These are phyloP conservation scores for Synodontis membranacea DNA, from an alignment of 2,113 vertebrate genomes.

Conservation along the genomic window DNA sequence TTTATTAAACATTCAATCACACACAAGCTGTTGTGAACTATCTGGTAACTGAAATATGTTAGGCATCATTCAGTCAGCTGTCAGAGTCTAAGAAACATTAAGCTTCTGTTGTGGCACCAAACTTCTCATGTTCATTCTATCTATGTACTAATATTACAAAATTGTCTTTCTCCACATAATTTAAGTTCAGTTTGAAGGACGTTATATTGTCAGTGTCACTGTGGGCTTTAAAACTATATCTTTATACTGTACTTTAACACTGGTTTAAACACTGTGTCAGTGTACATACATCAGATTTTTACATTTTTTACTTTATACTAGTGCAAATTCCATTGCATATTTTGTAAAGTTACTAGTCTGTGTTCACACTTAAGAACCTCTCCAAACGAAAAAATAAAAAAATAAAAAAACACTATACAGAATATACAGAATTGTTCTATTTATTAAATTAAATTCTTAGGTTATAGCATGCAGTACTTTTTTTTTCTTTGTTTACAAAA, in stretches of 20 bases:
- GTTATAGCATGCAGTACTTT: neutral
- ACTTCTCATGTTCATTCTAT: neutral
- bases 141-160: neutral
- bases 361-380: neutral
- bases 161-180: neutral
- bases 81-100: neutral
- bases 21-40: constrained; percentile 23
- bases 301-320: neutral
- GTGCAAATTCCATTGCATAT: neutral
- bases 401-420: neutral
- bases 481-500: neutral
- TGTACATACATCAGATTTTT: neutral
- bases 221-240: neutral
- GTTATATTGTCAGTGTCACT: neutral
- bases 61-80: constrained; percentile 11
- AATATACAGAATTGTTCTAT: neutral
- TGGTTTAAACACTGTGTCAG: neutral
- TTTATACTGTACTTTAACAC: neutral
- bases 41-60: constrained; percentile 8
- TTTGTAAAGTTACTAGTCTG: neutral
- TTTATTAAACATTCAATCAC: constrained; percentile 45
- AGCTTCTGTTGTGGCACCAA: neutral
- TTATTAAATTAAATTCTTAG: neutral
- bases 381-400: neutral
- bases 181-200: neutral